These are phyloP conservation scores for Neodontobutis hainanensis DNA, from an alignment of 2,113 vertebrate genomes.

Conservation along the genomic window DNA sequence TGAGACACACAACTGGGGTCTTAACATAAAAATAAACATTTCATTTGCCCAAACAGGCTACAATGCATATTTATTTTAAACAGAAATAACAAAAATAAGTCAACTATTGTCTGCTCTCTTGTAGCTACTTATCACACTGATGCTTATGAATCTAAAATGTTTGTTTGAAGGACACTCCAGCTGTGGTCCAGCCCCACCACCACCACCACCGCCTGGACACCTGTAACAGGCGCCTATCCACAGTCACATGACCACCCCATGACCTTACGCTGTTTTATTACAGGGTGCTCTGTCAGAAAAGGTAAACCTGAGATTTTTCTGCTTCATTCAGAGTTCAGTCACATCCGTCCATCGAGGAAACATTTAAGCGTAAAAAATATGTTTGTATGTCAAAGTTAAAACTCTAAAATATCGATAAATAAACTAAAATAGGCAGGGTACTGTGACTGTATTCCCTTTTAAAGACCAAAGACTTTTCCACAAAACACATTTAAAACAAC, in stretches of 20 bases:
- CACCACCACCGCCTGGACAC: slow-evolving; percentile 30
- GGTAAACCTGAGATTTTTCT: slow-evolving; percentile 3
- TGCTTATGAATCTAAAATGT: neutral
- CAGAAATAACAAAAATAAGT: no score
- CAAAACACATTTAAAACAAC: no score
- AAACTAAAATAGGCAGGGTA: neutral
- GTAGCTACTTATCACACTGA: neutral
- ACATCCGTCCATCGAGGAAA: neutral
- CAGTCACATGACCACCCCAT: slow-evolving; percentile 61
- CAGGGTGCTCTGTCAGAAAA: slow-evolving; percentile 30
- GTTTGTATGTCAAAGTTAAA: neutral
- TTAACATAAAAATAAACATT: no score
- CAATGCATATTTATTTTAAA: no score
- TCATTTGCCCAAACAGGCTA: no score
- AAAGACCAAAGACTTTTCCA: no score
- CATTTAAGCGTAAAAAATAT: neutral
- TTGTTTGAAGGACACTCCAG: slow-evolving; percentile 40
- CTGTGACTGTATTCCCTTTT: no score
- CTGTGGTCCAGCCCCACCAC: slow-evolving; percentile 9
- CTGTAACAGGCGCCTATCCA: slow-evolving; percentile 67
- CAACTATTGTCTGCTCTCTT: neutral
- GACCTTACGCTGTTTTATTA: slow-evolving; percentile 63
- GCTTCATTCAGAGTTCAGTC: neutral
- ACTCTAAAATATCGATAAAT: no score
- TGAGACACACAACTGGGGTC: no score